Percentiles rank a stretch among this genome's conserved stretches.
Conservation (phyloP, 2,113 vertebrate genomes). For the Circaetus cinerascens region DNA sequence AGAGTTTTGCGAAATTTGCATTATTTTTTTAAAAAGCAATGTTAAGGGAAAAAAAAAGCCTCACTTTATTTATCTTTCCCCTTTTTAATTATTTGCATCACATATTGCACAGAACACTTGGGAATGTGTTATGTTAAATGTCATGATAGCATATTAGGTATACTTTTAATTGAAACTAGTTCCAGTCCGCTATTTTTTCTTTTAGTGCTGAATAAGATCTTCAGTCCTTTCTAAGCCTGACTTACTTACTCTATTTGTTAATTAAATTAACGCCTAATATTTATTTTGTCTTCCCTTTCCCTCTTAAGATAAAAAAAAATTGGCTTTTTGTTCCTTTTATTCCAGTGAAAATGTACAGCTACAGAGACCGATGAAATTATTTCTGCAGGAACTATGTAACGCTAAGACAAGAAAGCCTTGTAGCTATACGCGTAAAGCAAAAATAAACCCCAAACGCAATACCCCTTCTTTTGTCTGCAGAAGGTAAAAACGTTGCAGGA, state of each 20-base stretch:
- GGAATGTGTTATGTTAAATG: conserved; percentile 12
- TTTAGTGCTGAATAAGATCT: neutral
- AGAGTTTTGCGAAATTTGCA: neutral
- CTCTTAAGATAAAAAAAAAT: neutral
- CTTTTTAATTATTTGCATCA: conserved; percentile 15
- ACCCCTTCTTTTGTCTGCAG: conserved; percentile 28
- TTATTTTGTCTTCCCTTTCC: neutral
- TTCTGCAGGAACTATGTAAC: fast-evolving
- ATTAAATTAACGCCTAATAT: neutral
- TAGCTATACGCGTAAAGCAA: neutral
- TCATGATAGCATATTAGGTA: conserved; percentile 32
- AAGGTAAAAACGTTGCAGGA: neutral
- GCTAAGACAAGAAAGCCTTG: neutral
- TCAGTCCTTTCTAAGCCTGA: neutral
- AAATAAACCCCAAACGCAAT: neutral
- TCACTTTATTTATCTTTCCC: neutral
- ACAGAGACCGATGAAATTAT: neutral
- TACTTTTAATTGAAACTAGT: conserved; percentile 45
- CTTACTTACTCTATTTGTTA: neutral
- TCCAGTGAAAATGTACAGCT: neutral
- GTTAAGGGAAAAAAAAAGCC: neutral
- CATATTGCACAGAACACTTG: conserved; percentile 10
- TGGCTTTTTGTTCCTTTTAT: neutral
- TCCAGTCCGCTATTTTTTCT: conserved; percentile 27
- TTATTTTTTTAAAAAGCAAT: neutral